Evolutionary conservation across 2,888 invertebrate species (phyloP), one percentile per base, ranked within the genome.

Genomic region (Lochmaea capreae): DNA sequence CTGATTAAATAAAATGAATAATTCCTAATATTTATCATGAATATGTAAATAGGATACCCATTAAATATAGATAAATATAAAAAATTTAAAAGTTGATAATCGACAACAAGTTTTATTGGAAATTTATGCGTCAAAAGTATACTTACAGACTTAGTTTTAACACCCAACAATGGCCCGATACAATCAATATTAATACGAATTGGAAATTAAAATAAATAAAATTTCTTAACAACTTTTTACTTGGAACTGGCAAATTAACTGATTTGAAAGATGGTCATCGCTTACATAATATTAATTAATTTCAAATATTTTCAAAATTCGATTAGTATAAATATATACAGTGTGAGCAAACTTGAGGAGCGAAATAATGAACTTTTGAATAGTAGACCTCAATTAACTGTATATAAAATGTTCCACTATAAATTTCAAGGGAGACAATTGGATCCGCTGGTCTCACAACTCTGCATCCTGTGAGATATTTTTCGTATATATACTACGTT

Each of bases 101-200:
- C 62, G 43, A 43, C 43, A 39, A 43, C 62, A 42, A 42, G 39
- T 43, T 63, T 63, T 63, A 63, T 63, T 43, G 16, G 18, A 43
- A 63, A 63, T 63, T 63, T 63, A 63, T 63, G 42, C 43, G 11
- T n/a, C 8, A 16, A 43, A 63, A 63, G 16, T 63, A 43, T 43
- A n/a, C 4, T 43, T 16, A 63, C 4, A n/a, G 42, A 22, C n/a
- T 16, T 43, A 43, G 62, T 63, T 63, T 63, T 63, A 42, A 63
- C 43, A 62, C 62, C 42, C 11, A 39, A 62, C 62, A 39, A 43
- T 62, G n/a, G 42, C 43, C 62, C 43, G 43, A 63, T 11, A 42
- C 43, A 42, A 43, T 63, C 43, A 43, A 62, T 62, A 62, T 26
- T 63, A 63, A 39, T 11, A 63, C n/a, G 16, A 63, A 63, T 39